Base-by-base conservation (phyloP, 1,140 invertebrate genomes). In the Drosophila lini region DNA sequence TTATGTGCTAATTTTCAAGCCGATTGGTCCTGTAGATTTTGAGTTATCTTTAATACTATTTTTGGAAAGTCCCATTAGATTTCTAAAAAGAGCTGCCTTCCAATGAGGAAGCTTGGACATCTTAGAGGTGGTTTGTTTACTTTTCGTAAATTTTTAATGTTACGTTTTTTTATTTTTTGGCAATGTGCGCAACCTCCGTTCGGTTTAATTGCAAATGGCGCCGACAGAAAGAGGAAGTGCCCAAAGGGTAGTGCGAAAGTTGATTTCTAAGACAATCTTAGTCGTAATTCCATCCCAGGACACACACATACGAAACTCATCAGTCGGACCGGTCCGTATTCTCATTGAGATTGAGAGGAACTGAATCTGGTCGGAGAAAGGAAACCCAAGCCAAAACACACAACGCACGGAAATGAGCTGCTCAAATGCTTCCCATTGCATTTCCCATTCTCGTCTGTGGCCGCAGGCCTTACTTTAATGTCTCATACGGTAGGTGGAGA, bases 341-440 rank as follows among this genome's bases (percentile, higher is more conserved):
- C 25, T n/a, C 16, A 32, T 32, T 13, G 40, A 16, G 28, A 63
- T 59, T 63, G 53, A 10, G 53, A 34, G 34, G 16, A 45, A 11
- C 25, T 31, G 8, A 44, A 40, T 31, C 57, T 60, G 62, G 19
- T 45, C 31, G 47, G 45, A 8, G 22, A 15, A 47, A 5, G 31
- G 19, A 32, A 11, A 10, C 25, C n/a, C 42, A n/a, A 40, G 28
- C 28, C 25, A 32, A 63, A 34, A n/a, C 42, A 22, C 38, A 56
- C 15, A 19, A 38, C 28, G 34, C 48, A 70, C 40, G 64, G 65
- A 71, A 70, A 71, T 71, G 28, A 71, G 65, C 65, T 71, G 68
- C 28, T 53, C 50, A 44, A 71, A 58, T 70, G 68, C 42, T 58
- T 71, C 42, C 64, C 65, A 71, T 58, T 70, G 65, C 68, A 58